Conservation (phyloP, 2,113 vertebrate species). For the Platichthys flesus region DNA sequence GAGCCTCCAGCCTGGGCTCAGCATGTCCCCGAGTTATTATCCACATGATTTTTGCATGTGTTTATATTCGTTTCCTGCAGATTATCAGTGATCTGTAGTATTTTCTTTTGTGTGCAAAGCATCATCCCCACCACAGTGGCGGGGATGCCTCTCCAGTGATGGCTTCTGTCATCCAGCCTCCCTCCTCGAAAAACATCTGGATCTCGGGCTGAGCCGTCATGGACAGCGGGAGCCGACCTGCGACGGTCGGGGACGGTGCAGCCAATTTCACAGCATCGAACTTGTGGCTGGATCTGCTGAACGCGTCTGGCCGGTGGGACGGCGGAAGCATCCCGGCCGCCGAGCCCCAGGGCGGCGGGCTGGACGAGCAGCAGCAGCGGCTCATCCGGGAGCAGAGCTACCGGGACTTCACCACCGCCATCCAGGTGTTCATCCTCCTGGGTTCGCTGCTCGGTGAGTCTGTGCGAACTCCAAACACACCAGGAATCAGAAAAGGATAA, state of each 20-base stretch:
- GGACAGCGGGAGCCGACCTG: slow-evolving; percentile 78
- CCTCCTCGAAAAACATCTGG: slow-evolving; percentile 20
- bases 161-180: slow-evolving; percentile 26
- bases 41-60: neutral
- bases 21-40: neutral
- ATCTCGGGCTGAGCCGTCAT: slow-evolving; percentile 52
- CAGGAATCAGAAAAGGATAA: neutral
- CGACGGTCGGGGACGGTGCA: slow-evolving; percentile 74
- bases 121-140: neutral
- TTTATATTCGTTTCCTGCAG: neutral
- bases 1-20: slow-evolving; percentile 9
- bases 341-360: slow-evolving; percentile 38
- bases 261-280: slow-evolving; percentile 68
- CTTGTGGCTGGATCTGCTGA: slow-evolving; percentile 73
- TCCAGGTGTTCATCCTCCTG: slow-evolving; percentile 91
- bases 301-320: slow-evolving; percentile 75
- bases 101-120: neutral
- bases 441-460: slow-evolving; percentile 92
- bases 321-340: slow-evolving; percentile 48
- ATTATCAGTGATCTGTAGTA: slow-evolving; percentile 5
- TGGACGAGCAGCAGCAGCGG: slow-evolving; percentile 48
- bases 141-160: slow-evolving; percentile 30
- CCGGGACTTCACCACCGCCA: slow-evolving; percentile 89
- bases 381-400: slow-evolving; percentile 85
- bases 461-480: neutral